These are phyloP conservation scores for Cosmia trapezina DNA, from an alignment of 2,888 invertebrate species.

Conservation along the genomic window DNA sequence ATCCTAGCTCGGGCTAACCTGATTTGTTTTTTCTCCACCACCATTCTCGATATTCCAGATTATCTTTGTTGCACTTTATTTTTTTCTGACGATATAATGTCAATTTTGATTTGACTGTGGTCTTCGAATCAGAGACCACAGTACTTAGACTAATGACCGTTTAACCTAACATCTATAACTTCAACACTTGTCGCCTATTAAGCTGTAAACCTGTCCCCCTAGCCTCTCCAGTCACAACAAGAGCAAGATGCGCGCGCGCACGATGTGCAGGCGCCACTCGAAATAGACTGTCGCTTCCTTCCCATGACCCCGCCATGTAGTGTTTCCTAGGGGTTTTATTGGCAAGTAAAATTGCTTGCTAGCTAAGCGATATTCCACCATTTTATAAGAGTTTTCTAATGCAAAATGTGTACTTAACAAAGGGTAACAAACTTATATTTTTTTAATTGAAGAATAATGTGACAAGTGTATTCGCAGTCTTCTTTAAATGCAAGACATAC, in stretches of 20 bases:
- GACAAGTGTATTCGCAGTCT: neutral
- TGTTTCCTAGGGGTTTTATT: slow-evolving; percentile 12
- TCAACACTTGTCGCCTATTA: slow-evolving; percentile 36
- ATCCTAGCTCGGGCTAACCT: neutral
- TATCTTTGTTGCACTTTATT: neutral
- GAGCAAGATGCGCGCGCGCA: slow-evolving; percentile 56
- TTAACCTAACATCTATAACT: neutral
- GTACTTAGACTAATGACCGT: neutral
- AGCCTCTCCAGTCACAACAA: slow-evolving; percentile 54
- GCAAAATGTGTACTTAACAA: neutral
- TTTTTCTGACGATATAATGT: neutral
- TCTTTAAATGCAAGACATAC: too few species aligned
- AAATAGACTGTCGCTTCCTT: slow-evolving; percentile 75
- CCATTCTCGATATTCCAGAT: neutral
- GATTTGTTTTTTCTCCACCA: neutral
- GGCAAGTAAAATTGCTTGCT: neutral
- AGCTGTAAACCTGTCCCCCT: slow-evolving; percentile 35
- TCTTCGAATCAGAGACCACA: neutral
- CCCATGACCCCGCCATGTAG: slow-evolving; percentile 39
- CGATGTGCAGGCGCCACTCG: slow-evolving; percentile 61
- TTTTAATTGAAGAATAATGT: neutral
- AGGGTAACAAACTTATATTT: neutral
- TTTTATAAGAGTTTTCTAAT: neutral
- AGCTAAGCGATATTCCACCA: neutral
- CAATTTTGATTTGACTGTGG: too few species aligned